Evolutionary conservation across 2,888 invertebrate species (phyloP).

Genomic region (Glaucopsyche alexis): DNA sequence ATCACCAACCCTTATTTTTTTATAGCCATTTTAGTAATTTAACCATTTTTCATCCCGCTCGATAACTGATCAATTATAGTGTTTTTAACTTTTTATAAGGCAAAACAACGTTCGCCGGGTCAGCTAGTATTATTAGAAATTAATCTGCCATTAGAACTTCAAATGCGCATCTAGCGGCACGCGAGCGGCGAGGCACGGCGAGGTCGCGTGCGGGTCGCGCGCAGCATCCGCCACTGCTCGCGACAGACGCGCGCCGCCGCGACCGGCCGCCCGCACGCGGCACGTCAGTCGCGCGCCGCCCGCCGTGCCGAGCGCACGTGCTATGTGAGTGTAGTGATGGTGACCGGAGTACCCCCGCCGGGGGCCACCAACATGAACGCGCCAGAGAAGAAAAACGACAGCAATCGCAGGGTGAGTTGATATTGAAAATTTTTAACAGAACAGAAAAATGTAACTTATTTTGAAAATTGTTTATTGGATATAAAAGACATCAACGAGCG

Average conservation of each 20-base stretch:
- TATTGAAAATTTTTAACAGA: neutral
- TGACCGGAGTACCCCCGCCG: slow-evolving; percentile 60
- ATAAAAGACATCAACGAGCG: slow-evolving; percentile 13
- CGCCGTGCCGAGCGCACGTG: slow-evolving; percentile 53
- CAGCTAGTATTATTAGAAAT: neutral
- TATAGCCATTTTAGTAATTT: no score
- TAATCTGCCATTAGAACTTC: no score
- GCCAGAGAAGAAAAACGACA: slow-evolving; percentile 54
- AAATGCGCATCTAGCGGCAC: neutral
- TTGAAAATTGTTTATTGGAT: neutral
- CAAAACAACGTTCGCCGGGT: no score
- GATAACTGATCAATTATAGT: no score
- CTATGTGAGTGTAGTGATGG: slow-evolving; percentile 54
- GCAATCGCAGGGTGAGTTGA: slow-evolving; percentile 68
- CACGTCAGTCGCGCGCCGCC: slow-evolving; percentile 40
- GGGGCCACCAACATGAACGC: slow-evolving; percentile 57
- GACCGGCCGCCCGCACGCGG: slow-evolving; percentile 43
- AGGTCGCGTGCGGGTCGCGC: slow-evolving; percentile 1
- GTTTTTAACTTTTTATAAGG: no score
- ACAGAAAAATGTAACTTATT: neutral
- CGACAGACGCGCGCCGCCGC: slow-evolving; percentile 39
- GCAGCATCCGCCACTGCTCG: neutral
- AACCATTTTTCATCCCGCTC: no score
- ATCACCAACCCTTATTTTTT: no score
- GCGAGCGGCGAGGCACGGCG: neutral